Conservation (phyloP, 2,888 invertebrate species). For the Schrankia costaestrigalis region DNA sequence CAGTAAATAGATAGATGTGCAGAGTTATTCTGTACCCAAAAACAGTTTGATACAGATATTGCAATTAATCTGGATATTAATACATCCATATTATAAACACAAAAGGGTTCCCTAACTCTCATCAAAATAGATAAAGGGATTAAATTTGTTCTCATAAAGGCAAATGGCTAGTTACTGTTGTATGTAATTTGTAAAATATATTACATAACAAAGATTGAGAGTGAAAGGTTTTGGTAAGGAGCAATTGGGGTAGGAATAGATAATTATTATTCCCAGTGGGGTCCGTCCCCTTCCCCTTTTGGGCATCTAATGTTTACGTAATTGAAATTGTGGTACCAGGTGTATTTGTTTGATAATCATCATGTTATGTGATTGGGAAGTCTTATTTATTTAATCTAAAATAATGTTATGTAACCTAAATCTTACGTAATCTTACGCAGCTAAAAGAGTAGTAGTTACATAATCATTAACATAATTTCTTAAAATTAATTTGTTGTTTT, state of each 20-base stretch:
- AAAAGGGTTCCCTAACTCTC: conserved; percentile 11
- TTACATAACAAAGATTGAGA: conserved; percentile 30
- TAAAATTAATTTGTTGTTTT: no score
- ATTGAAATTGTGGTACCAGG: conserved; percentile 46
- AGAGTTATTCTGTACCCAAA: no score
- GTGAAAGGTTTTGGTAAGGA: conserved; percentile 36
- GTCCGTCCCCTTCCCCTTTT: conserved; percentile 35
- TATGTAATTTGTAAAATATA: conserved; percentile 23
- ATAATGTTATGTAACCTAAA: no score
- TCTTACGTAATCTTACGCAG: no score
- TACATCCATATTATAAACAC: conserved; percentile 9
- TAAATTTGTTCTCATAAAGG: conserved; percentile 15
- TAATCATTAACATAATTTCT: no score
- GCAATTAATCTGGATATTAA: not conserved
- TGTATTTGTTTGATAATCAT: conserved; percentile 49
- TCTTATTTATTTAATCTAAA: no score
- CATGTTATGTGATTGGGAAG: conserved; percentile 38
- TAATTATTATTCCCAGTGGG: conserved; percentile 51
- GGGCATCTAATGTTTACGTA: conserved; percentile 46
- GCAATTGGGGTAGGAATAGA: conserved; percentile 46
- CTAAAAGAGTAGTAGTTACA: no score
- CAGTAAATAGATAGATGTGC: no score
- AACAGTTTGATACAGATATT: not conserved
- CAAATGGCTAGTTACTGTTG: conserved; percentile 14
- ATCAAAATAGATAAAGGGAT: conserved; percentile 14